Conservation (phyloP, 2,888 invertebrate species). For the Cantharis rufa region DNA sequence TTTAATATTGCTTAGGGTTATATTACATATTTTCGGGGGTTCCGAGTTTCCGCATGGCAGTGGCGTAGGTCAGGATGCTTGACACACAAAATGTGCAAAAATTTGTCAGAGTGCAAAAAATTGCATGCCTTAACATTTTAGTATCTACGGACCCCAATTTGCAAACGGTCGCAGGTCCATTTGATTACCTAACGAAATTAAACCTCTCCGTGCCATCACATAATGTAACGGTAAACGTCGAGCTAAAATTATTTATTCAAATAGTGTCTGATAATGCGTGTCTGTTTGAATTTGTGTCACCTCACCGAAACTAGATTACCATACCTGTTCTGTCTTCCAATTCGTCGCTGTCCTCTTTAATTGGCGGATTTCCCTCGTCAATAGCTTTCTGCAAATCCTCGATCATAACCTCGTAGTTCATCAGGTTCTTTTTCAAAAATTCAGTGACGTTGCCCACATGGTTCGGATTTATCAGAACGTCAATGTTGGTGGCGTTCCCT, state of each 20-base stretch:
- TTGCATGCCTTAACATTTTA: slow-evolving; percentile 4
- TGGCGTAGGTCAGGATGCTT: background rate
- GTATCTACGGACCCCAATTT: slow-evolving; percentile 65
- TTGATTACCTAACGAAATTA: slow-evolving; percentile 58
- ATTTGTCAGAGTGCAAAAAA: background rate
- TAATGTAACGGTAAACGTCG: slow-evolving; percentile 39
- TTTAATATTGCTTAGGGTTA: background rate
- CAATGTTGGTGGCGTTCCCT: slow-evolving; percentile 65
- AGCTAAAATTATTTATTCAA: slow-evolving; percentile 8
- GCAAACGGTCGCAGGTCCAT: slow-evolving; percentile 65
- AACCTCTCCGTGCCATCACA: slow-evolving; percentile 41
- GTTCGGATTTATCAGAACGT: slow-evolving; percentile 72
- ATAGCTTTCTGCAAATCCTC: slow-evolving; percentile 79
- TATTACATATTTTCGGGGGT: background rate
- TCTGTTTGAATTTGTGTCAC: background rate
- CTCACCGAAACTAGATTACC: slow-evolving; percentile 30
- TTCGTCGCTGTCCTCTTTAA: slow-evolving; percentile 69
- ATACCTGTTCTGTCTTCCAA: slow-evolving; percentile 73
- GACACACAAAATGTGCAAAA: background rate
- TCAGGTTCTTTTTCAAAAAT: slow-evolving; percentile 64
- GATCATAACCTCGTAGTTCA: slow-evolving; percentile 73
- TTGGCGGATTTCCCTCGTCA: slow-evolving; percentile 77
- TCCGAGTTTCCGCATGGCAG: background rate
- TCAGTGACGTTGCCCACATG: slow-evolving; percentile 67
- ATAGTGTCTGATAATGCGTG: background rate